These are phyloP conservation scores for Lucilia cuprina DNA, from an alignment of 1,140 invertebrate species.

Conservation along the genomic window DNA sequence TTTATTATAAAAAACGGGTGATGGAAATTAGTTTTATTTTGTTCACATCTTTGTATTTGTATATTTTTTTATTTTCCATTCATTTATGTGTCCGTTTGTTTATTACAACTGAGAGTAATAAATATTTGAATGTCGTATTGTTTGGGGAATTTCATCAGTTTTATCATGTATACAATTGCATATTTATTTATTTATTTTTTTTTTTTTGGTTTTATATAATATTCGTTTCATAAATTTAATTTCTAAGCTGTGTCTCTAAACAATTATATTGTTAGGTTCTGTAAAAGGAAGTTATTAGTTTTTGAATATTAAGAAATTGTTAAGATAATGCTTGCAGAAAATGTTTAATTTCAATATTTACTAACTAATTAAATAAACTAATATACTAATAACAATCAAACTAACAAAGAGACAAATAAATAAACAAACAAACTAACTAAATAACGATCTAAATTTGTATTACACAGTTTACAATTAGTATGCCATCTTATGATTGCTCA, in stretches of 20 bases:
- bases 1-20: not conserved
- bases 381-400: too few species aligned
- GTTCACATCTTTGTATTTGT: not conserved
- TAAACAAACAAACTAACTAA: too few species aligned
- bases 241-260: not conserved
- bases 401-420: too few species aligned
- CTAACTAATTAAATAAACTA: too few species aligned
- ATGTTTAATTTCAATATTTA: too few species aligned
- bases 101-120: not conserved
- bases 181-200: not conserved
- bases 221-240: not conserved
- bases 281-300: not conserved
- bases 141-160: not conserved
- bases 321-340: too few species aligned
- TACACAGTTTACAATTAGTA: too few species aligned
- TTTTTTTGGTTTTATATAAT: not conserved
- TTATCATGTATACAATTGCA: not conserved
- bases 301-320: not conserved
- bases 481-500: too few species aligned
- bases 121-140: not conserved
- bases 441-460: too few species aligned
- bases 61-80: not conserved
- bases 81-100: not conserved
- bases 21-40: slow-evolving; percentile 30
- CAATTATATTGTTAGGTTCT: not conserved